phyloP scores from a whole-genome alignment of 2,888 invertebrate genomes.

The Melinaea menophilus region DNA sequence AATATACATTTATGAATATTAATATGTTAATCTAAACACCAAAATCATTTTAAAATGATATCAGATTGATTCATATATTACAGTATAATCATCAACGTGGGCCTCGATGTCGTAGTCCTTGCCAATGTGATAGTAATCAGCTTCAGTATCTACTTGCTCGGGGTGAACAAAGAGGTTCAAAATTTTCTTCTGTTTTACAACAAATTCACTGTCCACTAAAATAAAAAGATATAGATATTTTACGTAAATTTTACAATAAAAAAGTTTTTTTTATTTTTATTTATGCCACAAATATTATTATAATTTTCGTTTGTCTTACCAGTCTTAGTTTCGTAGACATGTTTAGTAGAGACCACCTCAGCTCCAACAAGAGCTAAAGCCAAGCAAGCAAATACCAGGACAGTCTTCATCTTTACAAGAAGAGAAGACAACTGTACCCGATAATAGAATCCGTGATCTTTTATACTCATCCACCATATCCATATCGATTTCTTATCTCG shows the following conservation, averaged over 20 bases:
- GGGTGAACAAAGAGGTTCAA: conserved; percentile 67
- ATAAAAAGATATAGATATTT: conserved; percentile 1
- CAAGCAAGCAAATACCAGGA: conserved; percentile 61
- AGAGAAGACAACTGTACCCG: conserved; percentile 55
- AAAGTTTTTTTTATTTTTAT: too few species aligned
- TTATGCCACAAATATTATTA: not conserved
- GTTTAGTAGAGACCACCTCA: conserved; percentile 36
- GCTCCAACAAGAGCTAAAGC: conserved; percentile 54
- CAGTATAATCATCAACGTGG: conserved; percentile 59
- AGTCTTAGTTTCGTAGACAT: conserved; percentile 37
- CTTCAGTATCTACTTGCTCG: conserved; percentile 52
- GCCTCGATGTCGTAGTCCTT: conserved; percentile 56
- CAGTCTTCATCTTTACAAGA: conserved; percentile 67
- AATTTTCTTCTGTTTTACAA: conserved; percentile 57
- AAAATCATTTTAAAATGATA: not conserved
- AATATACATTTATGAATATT: conserved; percentile 12
- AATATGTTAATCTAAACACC: too few species aligned
- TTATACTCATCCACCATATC: conserved; percentile 37
- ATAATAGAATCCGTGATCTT: conserved; percentile 16
- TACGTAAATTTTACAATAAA: not conserved
- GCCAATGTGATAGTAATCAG: conserved; percentile 60
- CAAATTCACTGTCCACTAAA: conserved; percentile 36
- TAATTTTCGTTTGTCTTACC: conserved; percentile 24
- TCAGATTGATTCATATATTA: conserved; percentile 27
- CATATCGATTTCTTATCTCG: conserved; percentile 16